phyloP scores from a whole-genome alignment of 2,113 vertebrate genomes.

The Hypanus sabinus region DNA sequence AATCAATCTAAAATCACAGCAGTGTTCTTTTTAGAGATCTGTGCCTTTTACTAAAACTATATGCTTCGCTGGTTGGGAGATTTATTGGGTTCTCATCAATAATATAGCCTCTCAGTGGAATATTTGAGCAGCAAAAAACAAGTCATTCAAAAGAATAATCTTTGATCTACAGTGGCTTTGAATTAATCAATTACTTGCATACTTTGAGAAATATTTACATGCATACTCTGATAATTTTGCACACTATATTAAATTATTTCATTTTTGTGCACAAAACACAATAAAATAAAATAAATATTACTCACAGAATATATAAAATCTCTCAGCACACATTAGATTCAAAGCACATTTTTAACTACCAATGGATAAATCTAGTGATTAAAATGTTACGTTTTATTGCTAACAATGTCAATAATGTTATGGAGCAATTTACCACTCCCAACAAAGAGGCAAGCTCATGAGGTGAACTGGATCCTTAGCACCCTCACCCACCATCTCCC shows the following conservation, averaged over 20 bases:
- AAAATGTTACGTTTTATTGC: background rate
- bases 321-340: background rate
- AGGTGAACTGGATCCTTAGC: background rate
- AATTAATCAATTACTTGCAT: constrained; percentile 11
- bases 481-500: background rate
- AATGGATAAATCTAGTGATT: background rate
- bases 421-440: background rate
- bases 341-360: background rate
- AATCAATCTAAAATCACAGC: constrained; percentile 27
- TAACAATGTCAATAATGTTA: background rate
- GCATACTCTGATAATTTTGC: background rate
- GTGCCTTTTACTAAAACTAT: background rate
- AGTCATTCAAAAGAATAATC: background rate
- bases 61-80: background rate
- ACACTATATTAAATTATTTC: background rate
- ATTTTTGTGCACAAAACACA: background rate
- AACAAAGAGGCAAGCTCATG: background rate
- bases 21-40: background rate
- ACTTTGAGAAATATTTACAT: background rate
- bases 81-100: constrained; percentile 33
- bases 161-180: background rate
- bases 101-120: background rate
- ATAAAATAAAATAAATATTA: background rate
- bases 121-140: background rate
- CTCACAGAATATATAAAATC: background rate